Evolutionary conservation across 2,113 vertebrate genomes (phyloP).

Genomic region (Phoenicopterus ruber): DNA sequence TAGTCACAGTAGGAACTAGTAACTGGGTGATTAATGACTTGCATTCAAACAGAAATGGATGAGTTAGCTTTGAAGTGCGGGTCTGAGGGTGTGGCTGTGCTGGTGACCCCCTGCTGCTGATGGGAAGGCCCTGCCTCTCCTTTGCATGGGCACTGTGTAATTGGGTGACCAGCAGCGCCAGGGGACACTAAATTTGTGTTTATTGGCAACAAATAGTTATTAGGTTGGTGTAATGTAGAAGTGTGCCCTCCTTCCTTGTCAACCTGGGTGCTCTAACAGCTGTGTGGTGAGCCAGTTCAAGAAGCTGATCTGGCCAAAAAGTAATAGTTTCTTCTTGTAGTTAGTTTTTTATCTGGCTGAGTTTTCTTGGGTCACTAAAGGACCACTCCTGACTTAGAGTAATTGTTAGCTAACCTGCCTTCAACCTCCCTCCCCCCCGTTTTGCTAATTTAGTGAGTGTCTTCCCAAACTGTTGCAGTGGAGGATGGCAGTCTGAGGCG

Average conservation of each 20-base stretch:
- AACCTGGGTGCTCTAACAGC: background rate
- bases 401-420: background rate
- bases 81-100: background rate
- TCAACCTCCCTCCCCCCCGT: too few relatives aligned
- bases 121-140: background rate
- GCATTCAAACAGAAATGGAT: background rate
- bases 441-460: background rate
- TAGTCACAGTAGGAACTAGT: background rate
- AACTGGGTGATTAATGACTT: background rate
- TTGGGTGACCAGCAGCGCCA: background rate
- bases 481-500: background rate
- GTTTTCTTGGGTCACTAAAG: background rate
- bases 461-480: background rate
- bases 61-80: background rate
- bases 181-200: background rate
- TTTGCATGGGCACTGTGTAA: fast-evolving
- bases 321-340: background rate
- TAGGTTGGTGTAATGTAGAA: background rate
- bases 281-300: background rate
- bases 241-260: background rate
- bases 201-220: background rate
- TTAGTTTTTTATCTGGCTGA: background rate
- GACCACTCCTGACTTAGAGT: background rate
- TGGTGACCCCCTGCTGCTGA: background rate
- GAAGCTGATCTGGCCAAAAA: background rate